Evolutionary conservation across 2,797 vertebrate genomes (phyloP), one percentile per base, ranked within the genome.

Genomic region (Esox lucius): DNA sequence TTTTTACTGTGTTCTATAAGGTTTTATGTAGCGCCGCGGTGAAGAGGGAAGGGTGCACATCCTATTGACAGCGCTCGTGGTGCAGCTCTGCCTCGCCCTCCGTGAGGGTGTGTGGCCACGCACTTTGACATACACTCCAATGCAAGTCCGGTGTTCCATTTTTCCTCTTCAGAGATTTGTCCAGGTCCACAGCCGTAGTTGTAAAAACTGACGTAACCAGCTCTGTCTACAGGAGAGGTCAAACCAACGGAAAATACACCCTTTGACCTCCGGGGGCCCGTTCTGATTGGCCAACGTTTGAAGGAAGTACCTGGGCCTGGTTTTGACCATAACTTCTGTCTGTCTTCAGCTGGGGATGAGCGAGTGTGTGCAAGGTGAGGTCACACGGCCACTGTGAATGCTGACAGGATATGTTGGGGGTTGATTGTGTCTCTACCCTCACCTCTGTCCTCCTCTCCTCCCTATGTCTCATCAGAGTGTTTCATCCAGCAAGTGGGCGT

Each of bases 311-410:
- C 80, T 1, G 83, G 93, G 42, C 87, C 83, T 0, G 97, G 98
- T 5, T 99, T 98, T 6, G 97, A 99, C 86, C 97, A 99, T 90
- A 99, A 96, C 80, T 99, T 97, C 90, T 99, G 98, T 79, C 87
- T 99, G 83, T 87, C 84, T 1, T 84, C 76, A 15, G 84, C 90
- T 2, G 88, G 78, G 16, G 85, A 89, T 12, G 94, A 93, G 76
- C 86, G 16, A 68, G 79, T 67, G 0, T 74, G 84, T 70, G 90
- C 87, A 66, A 89, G 91, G 91, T 91, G n/a, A 22, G 64, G 5
- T 2, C 64, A 19, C 56, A 24, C 9, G 2, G 11, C 22, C 35
- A 8, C 56, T 24, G 22, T 26, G 22, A 61, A 12, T 13, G 56
- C 53, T 56, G 2, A 56, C 53, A 31, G n/a, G 19, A 56, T 56